Conservation (phyloP, 2,797 vertebrate genomes). For the Merluccius polli region DNA sequence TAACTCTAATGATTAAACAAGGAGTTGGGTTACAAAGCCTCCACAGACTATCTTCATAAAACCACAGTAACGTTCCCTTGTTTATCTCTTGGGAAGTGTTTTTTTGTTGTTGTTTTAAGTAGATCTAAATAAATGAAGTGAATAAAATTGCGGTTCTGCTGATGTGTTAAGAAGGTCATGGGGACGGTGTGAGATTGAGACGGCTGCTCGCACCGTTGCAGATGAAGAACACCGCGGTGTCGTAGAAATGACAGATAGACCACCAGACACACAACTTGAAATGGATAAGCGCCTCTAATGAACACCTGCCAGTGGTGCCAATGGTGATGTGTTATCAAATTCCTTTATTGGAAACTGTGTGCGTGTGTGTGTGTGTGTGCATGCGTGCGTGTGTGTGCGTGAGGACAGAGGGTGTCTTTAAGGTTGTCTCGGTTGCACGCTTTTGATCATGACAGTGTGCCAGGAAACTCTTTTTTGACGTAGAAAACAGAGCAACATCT, state of each 20-base stretch:
- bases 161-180: constrained; percentile 8
- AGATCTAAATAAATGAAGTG: constrained; percentile 37
- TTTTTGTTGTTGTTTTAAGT: constrained; percentile 65
- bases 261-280: background rate
- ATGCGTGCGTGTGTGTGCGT: too few relatives aligned
- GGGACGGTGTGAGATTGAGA: too few relatives aligned
- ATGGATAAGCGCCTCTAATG: background rate
- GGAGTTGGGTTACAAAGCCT: too few relatives aligned
- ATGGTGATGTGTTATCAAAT: constrained; percentile 8
- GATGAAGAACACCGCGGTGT: too few relatives aligned
- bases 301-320: background rate
- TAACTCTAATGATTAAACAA: too few relatives aligned
- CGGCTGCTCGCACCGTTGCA: too few relatives aligned
- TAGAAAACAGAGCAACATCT: constrained; percentile 44
- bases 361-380: too few relatives aligned
- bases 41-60: too few relatives aligned
- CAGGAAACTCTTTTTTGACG: constrained; percentile 32
- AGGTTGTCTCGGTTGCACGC: background rate
- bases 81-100: constrained; percentile 29
- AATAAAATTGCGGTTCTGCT: constrained; percentile 25
- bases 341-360: constrained; percentile 2
- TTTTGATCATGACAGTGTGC: background rate
- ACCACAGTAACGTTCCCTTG: too few relatives aligned
- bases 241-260: background rate
- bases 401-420: too few relatives aligned